phyloP scores from a whole-genome alignment of 2,888 invertebrate species.

The Caenorhabditis sp. region DNA sequence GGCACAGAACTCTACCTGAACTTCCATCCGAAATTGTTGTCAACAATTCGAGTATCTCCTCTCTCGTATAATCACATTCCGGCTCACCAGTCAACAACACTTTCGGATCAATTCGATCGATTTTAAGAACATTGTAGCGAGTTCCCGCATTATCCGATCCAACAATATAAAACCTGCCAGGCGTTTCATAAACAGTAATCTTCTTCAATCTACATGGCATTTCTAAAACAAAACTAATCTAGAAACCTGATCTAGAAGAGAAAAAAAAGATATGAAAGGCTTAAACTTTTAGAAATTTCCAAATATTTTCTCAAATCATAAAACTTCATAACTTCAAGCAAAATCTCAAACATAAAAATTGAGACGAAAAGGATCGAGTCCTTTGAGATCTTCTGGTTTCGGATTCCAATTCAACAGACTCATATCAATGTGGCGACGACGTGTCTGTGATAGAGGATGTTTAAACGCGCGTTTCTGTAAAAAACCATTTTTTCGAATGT shows the following conservation, averaged over 20 bases:
- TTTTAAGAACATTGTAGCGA: conserved; percentile 88
- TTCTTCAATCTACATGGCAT: conserved; percentile 54
- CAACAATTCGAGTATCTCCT: conserved; percentile 65
- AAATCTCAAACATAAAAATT: conserved; percentile 44
- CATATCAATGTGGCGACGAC: conserved; percentile 34
- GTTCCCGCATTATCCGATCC: conserved; percentile 82
- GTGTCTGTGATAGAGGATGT: conserved; percentile 40
- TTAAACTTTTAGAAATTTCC: too few relatives aligned
- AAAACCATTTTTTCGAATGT: background rate
- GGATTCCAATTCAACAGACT: conserved; percentile 40
- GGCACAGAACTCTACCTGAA: too few relatives aligned
- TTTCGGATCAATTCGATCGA: conserved; percentile 78
- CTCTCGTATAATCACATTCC: conserved; percentile 60
- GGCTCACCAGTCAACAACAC: conserved; percentile 65
- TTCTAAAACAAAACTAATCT: background rate
- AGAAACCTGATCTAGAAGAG: too few relatives aligned
- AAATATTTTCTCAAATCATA: background rate
- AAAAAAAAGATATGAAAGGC: too few relatives aligned
- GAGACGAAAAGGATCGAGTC: conserved; percentile 42
- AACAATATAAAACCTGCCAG: conserved; percentile 85
- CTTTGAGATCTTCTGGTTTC: conserved; percentile 3
- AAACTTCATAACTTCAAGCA: background rate
- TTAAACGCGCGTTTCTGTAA: conserved; percentile 49
- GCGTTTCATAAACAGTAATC: conserved; percentile 68
- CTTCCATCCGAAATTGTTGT: conserved; percentile 67